Conservation (phyloP, 1,140 invertebrate genomes). For the Drosophila santomea region DNA sequence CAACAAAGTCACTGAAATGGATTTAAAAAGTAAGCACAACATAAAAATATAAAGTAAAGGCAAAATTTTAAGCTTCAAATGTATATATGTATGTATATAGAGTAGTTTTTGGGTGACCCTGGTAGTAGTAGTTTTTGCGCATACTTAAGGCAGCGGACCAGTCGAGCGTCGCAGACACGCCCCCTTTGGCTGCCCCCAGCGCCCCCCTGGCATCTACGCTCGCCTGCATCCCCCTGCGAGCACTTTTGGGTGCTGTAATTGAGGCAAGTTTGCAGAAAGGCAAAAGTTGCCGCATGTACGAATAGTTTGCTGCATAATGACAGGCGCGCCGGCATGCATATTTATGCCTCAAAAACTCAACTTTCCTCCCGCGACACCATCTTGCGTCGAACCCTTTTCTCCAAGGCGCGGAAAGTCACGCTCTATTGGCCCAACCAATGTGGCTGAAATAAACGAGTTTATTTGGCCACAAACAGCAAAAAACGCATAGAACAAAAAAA, state of each 20-base stretch:
- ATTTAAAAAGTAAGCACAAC: too few species aligned
- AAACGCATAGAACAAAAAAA: not conserved
- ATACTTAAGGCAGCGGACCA: constrained; percentile 57
- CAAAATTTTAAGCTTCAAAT: too few species aligned
- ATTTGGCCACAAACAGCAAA: not conserved
- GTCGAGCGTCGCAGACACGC: constrained; percentile 8
- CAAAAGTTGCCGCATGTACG: constrained; percentile 74
- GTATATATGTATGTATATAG: not conserved
- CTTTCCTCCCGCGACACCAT: not conserved
- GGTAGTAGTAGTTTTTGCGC: constrained; percentile 44
- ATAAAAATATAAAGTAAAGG: too few species aligned
- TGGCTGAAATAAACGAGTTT: constrained; percentile 32
- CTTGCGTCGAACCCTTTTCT: not conserved
- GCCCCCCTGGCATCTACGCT: not conserved
- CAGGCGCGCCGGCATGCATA: constrained; percentile 70
- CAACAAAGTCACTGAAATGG: not conserved
- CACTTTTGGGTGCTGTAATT: constrained; percentile 47
- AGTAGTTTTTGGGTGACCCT: constrained; percentile 10
- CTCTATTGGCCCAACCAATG: constrained; percentile 58
- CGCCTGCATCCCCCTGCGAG: not conserved
- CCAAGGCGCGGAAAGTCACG: constrained; percentile 58
- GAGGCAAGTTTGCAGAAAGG: constrained; percentile 46
- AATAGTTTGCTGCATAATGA: constrained; percentile 77
- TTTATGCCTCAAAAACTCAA: constrained; percentile 46
- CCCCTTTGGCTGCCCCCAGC: not conserved